These are phyloP conservation scores for Leptogaster cylindrica DNA, from an alignment of 2,888 invertebrate genomes.

Conservation along the genomic window DNA sequence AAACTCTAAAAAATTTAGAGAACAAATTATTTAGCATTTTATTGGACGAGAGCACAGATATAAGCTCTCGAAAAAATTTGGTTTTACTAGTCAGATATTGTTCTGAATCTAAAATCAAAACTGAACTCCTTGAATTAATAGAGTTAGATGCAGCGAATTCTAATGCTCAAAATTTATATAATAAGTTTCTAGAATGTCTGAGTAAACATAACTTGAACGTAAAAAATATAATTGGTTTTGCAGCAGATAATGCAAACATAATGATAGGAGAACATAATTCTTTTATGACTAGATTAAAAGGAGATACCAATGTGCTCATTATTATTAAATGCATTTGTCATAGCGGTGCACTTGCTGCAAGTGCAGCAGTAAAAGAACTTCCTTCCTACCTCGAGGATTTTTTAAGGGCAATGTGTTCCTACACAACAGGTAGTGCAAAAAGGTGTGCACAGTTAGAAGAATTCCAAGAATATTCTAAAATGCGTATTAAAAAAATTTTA, in stretches of 20 bases:
- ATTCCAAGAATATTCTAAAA: conserved; percentile 1
- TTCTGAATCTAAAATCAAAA: not conserved
- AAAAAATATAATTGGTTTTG: not conserved
- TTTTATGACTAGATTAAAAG: not conserved
- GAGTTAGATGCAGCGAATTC: not conserved
- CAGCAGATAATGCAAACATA: not conserved
- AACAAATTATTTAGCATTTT: not conserved
- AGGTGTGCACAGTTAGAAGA: conserved; percentile 2
- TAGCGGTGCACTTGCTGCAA: conserved; percentile 1
- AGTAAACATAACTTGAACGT: not conserved
- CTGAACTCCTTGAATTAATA: conserved; percentile 2
- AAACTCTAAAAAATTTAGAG: not conserved
- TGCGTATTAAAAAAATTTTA: not conserved
- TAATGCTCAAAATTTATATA: not conserved
- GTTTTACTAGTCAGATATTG: not conserved
- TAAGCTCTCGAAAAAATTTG: not conserved
- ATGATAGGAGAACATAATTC: conserved; percentile 1
- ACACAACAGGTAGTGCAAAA: conserved; percentile 4
- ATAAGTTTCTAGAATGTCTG: not conserved
- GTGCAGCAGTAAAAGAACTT: not conserved
- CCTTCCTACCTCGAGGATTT: not conserved
- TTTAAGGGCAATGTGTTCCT: not conserved
- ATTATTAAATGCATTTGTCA: conserved; percentile 1
- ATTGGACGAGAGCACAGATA: conserved; percentile 6
- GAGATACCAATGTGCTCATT: not conserved